Percentiles rank a stretch among this genome's conserved stretches.
phyloP scores from a whole-genome alignment of 2,797 vertebrate genomes.

The Anguilla marmorata region DNA sequence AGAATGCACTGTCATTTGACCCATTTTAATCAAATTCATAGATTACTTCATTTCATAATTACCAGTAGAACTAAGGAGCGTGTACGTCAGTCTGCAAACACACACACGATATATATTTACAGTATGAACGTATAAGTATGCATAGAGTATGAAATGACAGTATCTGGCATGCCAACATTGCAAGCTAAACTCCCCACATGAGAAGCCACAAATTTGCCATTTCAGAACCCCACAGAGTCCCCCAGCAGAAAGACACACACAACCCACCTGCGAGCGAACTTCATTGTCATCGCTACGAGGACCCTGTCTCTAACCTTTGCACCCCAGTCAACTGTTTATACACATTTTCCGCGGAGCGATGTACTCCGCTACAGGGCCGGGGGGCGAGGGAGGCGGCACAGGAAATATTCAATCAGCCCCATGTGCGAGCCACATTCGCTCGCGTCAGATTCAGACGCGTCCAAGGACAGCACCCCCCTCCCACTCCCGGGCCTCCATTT shows the following conservation, averaged over 20 bases:
- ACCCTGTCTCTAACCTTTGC: not conserved
- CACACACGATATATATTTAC: not conserved
- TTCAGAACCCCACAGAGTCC: not conserved
- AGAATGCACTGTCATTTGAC: not conserved
- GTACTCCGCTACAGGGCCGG: not conserved
- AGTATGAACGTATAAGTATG: not conserved
- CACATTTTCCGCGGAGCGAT: not conserved
- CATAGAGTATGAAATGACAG: not conserved
- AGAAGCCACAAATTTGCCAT: not conserved
- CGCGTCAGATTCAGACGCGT: slow-evolving; percentile 3
- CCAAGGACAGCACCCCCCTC: slow-evolving; percentile 29
- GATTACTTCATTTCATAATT: not conserved
- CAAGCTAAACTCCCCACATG: not conserved
- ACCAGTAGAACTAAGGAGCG: not conserved
- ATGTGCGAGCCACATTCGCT: slow-evolving; percentile 22
- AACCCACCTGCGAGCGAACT: not conserved
- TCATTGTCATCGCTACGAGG: not conserved
- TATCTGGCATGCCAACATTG: not conserved
- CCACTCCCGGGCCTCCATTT: slow-evolving; percentile 33
- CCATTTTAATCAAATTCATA: not conserved
- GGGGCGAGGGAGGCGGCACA: not conserved
- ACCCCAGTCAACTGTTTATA: not conserved
- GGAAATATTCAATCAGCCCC: slow-evolving; percentile 22
- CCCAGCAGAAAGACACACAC: not conserved
- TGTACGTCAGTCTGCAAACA: not conserved